Percentiles rank a stretch among this genome's conserved stretches.
phyloP scores from a whole-genome alignment of 1,140 invertebrate genomes.

The Musca vetustissima region DNA sequence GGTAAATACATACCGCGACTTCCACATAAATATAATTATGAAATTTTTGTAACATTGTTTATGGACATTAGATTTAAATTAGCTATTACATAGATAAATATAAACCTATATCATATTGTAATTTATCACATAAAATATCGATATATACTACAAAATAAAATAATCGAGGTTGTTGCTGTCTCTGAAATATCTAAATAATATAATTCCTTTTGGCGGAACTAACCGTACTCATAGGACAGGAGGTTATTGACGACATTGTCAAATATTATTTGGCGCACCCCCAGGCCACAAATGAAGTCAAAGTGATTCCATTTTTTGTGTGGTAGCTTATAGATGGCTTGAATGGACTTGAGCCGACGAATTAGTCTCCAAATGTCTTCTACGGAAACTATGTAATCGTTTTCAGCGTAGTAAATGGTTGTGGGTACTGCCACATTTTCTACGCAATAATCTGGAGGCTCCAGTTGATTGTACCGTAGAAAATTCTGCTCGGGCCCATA shows the following conservation, averaged over 20 bases:
- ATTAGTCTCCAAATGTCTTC: constrained; percentile 65
- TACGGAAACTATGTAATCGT: constrained; percentile 62
- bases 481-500: constrained; percentile 58
- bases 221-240: constrained; percentile 40
- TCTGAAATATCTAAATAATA: too few species aligned
- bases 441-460: constrained; percentile 63
- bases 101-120: too few species aligned
- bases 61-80: too few species aligned
- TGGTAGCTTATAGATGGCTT: constrained; percentile 58
- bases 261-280: constrained; percentile 64
- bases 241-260: constrained; percentile 55
- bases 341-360: constrained; percentile 45
- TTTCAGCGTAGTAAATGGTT: constrained; percentile 65
- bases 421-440: constrained; percentile 65
- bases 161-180: too few species aligned
- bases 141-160: too few species aligned
- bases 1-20: too few species aligned
- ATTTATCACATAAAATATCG: too few species aligned
- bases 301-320: constrained; percentile 70
- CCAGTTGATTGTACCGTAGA: constrained; percentile 55
- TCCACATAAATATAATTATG: too few species aligned
- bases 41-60: too few species aligned
- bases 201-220: neutral
- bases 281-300: constrained; percentile 70
- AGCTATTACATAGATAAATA: too few species aligned